Evolutionary conservation across 2,113 vertebrate species (phyloP).

Genomic region (Spheniscus mendiculus): DNA sequence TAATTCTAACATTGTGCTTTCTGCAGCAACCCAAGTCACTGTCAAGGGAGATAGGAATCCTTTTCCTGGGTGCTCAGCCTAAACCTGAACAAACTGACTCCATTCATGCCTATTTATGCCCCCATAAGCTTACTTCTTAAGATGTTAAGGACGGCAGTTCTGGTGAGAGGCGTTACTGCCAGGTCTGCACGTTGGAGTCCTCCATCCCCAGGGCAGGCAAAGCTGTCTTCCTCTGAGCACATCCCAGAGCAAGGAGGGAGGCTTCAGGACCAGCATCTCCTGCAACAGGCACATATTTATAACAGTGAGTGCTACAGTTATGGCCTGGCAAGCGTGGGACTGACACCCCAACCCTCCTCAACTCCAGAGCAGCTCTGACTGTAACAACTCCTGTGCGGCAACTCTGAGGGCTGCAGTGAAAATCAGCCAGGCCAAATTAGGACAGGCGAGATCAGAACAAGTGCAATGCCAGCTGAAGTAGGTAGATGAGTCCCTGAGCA

Average conservation of each 20-base stretch:
- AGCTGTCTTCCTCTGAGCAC: not conserved
- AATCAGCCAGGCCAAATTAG: not conserved
- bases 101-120: accelerated
- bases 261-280: not conserved
- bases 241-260: not conserved
- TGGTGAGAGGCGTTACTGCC: not conserved
- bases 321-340: accelerated
- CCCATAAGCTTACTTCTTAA: not conserved
- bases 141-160: accelerated
- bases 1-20: not conserved
- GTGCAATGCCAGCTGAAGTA: accelerated
- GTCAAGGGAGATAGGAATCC: not conserved
- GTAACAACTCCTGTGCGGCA: not conserved
- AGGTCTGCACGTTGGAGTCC: accelerated
- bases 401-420: too few relatives aligned
- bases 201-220: too few relatives aligned
- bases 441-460: not conserved
- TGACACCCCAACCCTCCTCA: not conserved
- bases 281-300: accelerated
- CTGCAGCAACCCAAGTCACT: not conserved
- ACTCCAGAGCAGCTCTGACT: not conserved
- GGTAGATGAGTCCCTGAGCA: not conserved
- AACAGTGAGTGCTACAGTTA: accelerated
- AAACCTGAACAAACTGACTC: not conserved
- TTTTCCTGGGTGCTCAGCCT: not conserved